Base-by-base conservation (phyloP, 2,888 invertebrate genomes). In the Acrobeloides nanus region DNA sequence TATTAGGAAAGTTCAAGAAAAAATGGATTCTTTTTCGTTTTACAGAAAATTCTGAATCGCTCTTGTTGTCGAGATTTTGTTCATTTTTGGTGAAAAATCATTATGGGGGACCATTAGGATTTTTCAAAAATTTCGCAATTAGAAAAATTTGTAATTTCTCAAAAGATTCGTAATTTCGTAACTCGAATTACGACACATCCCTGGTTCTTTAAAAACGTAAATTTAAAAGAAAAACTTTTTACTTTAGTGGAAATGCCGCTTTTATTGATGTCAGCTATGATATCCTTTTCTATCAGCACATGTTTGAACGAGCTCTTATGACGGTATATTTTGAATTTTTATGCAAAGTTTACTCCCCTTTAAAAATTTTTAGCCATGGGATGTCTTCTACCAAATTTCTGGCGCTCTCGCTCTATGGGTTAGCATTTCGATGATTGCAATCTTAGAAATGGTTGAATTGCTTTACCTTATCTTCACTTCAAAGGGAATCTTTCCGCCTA, bases 381-480 rank as follows among this genome's bases (percentile, higher is more conserved):
- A 40, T 17, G n/a, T 53, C 3, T 53, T 53, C 38, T 41, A 46
- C 24, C 41, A 56, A 21, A 35, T 53, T n/a, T 38, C 53, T 26
- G 53, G 53, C 7, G 53, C 53, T 4, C 33, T 54, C 1, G 46
- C 48, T 17, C 50, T 53, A 10, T 53, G 53, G 53, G 25, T 48
- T 3, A 54, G 53, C n/a, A 29, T 46, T 20, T 53, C 53, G 1
- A 20, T 55, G 27, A 24, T 57, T n/a, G 20, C 34, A 1, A 17
- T 53, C 8, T 43, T 53, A 15, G 50, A 50, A 27, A 6, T 50
- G 23, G 18, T 52, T 12, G 50, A 51, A 26, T 25, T 50, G 45
- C 20, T 50, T 8, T n/a, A n/a, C n/a, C n/a, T n/a, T n/a, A n/a
- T n/a, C n/a, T n/a, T n/a, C n/a, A n/a, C n/a, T 21, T 17, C 6